These are phyloP conservation scores for Pleuronectes platessa DNA, from an alignment of 2,113 vertebrate species.

Conservation along the genomic window DNA sequence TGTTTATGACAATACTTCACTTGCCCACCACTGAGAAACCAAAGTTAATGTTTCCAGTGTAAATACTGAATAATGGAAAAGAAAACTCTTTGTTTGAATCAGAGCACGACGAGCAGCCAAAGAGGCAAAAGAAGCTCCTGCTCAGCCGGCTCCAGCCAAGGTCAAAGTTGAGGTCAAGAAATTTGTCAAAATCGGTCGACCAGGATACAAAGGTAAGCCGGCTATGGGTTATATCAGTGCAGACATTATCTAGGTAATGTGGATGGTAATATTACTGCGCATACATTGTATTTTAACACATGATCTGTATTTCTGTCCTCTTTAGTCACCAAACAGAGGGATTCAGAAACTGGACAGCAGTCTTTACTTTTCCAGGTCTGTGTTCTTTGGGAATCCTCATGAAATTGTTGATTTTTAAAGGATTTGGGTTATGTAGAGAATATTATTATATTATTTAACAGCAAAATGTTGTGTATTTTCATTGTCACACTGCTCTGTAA, in stretches of 20 bases:
- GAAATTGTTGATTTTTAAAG: background rate
- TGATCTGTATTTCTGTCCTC: background rate
- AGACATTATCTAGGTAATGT: background rate
- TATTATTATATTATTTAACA: background rate
- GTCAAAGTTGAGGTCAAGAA: conserved; percentile 99
- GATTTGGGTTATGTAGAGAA: background rate
- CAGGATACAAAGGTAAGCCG: conserved; percentile 93
- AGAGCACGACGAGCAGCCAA: conserved; percentile 94
- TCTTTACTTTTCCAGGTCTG: conserved; percentile 96
- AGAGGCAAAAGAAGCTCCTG: conserved; percentile 97
- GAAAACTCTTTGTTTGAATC: background rate
- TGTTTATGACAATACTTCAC: background rate
- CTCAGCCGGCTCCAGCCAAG: conserved; percentile 96
- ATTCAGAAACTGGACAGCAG: conserved; percentile 93
- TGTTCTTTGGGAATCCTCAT: background rate
- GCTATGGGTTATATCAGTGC: background rate
- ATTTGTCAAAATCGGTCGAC: conserved; percentile 98
- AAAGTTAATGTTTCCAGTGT: background rate
- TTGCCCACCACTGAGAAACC: background rate
- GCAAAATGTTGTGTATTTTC: too few species aligned
- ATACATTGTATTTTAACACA: background rate
- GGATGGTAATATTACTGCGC: background rate
- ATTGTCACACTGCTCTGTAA: too few species aligned
- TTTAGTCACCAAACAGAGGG: conserved; percentile 96
- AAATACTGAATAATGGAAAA: background rate